Base-by-base conservation (phyloP, 1,140 invertebrate genomes). In the Trachelipus rathkii region DNA sequence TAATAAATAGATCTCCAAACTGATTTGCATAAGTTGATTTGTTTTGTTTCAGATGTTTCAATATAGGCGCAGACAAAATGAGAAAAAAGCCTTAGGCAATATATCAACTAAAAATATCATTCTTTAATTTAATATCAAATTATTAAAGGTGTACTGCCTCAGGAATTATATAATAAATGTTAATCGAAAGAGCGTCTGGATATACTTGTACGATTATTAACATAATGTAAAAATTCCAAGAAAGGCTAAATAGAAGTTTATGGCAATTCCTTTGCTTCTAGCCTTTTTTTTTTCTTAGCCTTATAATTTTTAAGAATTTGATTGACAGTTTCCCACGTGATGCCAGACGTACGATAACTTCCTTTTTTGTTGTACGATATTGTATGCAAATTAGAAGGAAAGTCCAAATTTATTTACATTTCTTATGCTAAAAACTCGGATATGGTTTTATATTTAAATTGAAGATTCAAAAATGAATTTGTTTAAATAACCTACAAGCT, bases 241-340 rank as follows among this genome's bases (percentile, higher is more conserved):
- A 60, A 60, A 60, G 50, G 19, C 50, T 60, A 60, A 60, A 60
- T 60, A 19, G 50, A 13, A 60, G 50, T 60, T 60, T 60, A 60
- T 60, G 50, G 50, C 50, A 60, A 60, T 13, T 60, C 50, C 33
- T 6, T 33, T 33, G 33, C 33, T 33, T 33, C 33, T 33, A 60
- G 50, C 11, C 50, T 15, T 60, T 60, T 60, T 60, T 60, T 60
- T 60, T 60, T 15, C 50, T 60, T 60, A 19, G 19, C 19, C 11
- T 60, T 60, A 33, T 60, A 15, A 15, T 60, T 60, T 60, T 60
- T 60, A 60, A 60, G 50, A 13, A 19, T 60, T 60, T 60, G 50
- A 60, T 60, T 60, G 50, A 60, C 50, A 60, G 50, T 60, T 60
- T 60, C 50, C 50, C 50, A 60, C 50, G 50, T 60, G 50, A 15